A percentile compares a stretch with the other conserved stretches of the same genome.
Conservation (phyloP, 2,113 vertebrate species). For the Lynx canadensis region DNA sequence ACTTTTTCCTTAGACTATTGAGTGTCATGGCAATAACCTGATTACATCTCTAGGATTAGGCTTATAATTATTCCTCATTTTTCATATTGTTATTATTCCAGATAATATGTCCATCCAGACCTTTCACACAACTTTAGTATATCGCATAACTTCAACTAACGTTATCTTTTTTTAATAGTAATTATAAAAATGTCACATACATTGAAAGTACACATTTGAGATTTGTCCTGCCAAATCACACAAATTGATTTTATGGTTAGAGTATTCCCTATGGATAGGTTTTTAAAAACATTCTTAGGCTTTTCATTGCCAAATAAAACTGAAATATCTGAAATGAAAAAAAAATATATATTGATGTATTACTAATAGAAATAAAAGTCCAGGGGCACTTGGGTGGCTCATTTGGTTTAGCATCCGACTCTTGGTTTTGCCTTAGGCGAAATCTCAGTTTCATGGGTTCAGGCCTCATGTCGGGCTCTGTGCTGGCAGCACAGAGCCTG, state of each 20-base stretch:
- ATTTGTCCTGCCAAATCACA: slow-evolving; percentile 73
- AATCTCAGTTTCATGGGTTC: no score
- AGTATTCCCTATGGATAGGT: slow-evolving; percentile 59
- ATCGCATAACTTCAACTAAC: slow-evolving; percentile 63
- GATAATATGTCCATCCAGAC: background rate
- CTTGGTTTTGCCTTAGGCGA: no score
- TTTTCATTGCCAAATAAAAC: slow-evolving; percentile 75
- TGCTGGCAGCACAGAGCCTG: no score
- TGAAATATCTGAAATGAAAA: slow-evolving; percentile 69
- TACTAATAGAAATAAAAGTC: background rate
- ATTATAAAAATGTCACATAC: slow-evolving; percentile 68
- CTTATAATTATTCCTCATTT: background rate
- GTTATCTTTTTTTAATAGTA: slow-evolving; percentile 84
- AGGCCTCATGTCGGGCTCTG: no score
- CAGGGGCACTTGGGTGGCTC: no score
- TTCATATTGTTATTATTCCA: background rate
- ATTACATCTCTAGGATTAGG: background rate
- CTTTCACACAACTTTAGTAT: background rate
- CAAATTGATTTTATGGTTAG: slow-evolving; percentile 73
- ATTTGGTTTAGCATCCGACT: no score
- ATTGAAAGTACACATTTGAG: slow-evolving; percentile 75
- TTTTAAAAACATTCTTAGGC: slow-evolving; percentile 69
- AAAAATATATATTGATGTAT: background rate
- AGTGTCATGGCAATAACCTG: background rate
- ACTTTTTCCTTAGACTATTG: background rate